Evolutionary conservation across 2,888 invertebrate genomes (phyloP).

Genomic region (Rhagonycha lutea): DNA sequence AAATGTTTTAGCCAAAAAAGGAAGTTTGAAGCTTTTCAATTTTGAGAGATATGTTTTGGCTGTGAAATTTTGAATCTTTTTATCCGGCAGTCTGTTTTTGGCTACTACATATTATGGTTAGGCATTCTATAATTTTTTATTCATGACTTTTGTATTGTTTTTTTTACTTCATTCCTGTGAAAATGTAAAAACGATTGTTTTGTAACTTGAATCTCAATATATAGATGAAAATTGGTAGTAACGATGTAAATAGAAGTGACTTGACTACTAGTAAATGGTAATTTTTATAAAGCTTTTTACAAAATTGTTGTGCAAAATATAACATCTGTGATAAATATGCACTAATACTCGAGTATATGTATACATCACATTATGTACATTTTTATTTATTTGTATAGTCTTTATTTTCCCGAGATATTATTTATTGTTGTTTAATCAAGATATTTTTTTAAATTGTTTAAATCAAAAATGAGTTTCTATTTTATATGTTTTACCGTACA

Average conservation of each 20-base stretch:
- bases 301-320: conserved; percentile 31
- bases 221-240: not conserved
- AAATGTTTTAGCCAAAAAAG: not conserved
- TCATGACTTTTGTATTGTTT: not conserved
- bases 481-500: not conserved
- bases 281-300: conserved; percentile 12
- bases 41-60: not conserved
- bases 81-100: not conserved
- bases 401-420: not conserved
- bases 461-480: not conserved
- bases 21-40: not conserved
- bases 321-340: conserved; percentile 49
- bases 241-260: not conserved
- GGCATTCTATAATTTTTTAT: not conserved
- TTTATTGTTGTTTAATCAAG: not conserved
- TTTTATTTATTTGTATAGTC: conserved; percentile 15
- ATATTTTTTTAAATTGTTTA: not conserved
- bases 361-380: conserved; percentile 33
- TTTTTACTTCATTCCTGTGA: not conserved
- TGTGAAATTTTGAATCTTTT: not conserved
- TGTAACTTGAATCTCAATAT: not conserved
- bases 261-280: not conserved
- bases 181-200: not conserved
- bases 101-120: not conserved
- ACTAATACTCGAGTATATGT: conserved; percentile 37